Evolutionary conservation across 2,113 vertebrate species (phyloP).

Genomic region (Manacus vitellinus): DNA sequence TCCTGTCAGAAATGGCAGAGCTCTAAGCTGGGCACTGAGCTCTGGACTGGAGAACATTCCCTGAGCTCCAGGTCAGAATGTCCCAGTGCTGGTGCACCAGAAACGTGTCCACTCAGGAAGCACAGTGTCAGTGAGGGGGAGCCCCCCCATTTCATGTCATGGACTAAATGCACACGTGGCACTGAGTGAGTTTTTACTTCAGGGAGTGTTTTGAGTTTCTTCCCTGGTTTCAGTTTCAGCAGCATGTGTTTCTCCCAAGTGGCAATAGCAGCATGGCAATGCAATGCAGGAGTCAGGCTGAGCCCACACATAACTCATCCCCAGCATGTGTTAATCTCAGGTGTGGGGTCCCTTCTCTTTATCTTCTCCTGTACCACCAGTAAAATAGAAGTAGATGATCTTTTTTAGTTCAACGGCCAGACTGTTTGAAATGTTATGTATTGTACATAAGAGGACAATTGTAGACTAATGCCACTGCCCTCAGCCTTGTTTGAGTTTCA

Average conservation of each 20-base stretch:
- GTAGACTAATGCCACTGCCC: constrained; percentile 5
- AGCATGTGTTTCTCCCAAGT: neutral
- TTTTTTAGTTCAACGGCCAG: neutral
- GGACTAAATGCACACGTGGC: neutral
- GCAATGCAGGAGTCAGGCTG: neutral
- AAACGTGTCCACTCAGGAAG: neutral
- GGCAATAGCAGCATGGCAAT: neutral
- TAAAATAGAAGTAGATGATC: neutral
- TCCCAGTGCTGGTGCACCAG: neutral
- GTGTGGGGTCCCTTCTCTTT: neutral
- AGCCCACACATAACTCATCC: neutral
- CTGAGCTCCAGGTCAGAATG: neutral
- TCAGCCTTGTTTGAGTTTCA: constrained; percentile 27
- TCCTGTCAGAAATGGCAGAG: neutral
- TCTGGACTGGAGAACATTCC: neutral
- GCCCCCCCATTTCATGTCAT: neutral
- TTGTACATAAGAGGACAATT: neutral
- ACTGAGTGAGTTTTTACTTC: neutral
- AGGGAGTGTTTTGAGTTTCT: neutral
- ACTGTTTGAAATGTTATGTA: neutral
- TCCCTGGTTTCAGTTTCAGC: neutral
- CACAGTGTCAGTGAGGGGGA: neutral
- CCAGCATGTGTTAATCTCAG: neutral
- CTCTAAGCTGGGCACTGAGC: neutral
- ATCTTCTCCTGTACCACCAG: neutral